phyloP scores from a whole-genome alignment of 1,140 invertebrate species.

The Dufourea novaeangliae region DNA sequence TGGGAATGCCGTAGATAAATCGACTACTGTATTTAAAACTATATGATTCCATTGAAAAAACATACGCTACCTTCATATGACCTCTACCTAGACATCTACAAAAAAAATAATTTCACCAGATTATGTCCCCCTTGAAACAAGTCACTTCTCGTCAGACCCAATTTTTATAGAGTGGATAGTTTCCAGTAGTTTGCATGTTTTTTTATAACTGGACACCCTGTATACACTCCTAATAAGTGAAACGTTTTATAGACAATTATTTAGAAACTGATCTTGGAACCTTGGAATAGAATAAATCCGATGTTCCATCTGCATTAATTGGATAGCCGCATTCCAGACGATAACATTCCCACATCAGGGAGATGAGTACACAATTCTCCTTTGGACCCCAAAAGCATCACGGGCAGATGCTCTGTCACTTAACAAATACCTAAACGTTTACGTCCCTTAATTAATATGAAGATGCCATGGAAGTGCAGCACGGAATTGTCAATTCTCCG shows the following conservation, averaged over 20 bases:
- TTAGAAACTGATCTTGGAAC: not conserved
- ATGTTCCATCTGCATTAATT: not conserved
- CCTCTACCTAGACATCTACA: no score
- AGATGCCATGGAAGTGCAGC: not conserved
- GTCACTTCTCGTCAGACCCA: no score
- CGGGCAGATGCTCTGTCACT: constrained; percentile 2
- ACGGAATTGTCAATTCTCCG: constrained; percentile 15
- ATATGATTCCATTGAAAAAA: no score
- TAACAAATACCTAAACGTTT: constrained; percentile 34
- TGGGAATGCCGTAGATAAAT: no score
- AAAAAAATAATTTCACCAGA: no score
- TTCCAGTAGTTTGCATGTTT: no score
- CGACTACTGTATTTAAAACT: no score
- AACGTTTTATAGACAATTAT: not conserved
- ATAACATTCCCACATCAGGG: not conserved
- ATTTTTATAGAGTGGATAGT: no score
- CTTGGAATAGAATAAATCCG: not conserved
- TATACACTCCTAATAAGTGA: no score
- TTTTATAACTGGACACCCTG: no score
- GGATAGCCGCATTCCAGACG: not conserved
- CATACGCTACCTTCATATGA: no score
- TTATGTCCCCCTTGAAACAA: no score
- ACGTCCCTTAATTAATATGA: constrained; percentile 28
- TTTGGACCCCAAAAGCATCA: not conserved
- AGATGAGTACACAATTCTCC: not conserved